These are phyloP conservation scores for Acanthurus lineatus DNA, from an alignment of 2,797 vertebrate genomes.

Conservation along the genomic window DNA sequence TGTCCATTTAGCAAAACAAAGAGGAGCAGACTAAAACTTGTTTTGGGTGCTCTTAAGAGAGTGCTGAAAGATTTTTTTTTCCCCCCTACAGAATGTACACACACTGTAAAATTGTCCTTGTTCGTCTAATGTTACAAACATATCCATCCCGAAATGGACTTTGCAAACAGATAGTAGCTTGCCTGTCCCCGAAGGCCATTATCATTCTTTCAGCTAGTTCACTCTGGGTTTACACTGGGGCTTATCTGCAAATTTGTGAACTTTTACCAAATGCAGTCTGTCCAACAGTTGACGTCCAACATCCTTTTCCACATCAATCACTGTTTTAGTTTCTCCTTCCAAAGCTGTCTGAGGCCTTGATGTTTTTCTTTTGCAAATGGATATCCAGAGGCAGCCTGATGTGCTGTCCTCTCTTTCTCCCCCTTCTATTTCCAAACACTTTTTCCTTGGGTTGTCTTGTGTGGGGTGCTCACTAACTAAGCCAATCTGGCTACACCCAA, in stretches of 20 bases:
- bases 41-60: constrained; percentile 47
- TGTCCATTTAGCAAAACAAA: constrained; percentile 57
- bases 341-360: constrained; percentile 80
- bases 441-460: constrained; percentile 81
- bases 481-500: constrained; percentile 82
- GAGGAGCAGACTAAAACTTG: constrained; percentile 47
- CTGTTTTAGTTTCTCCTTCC: constrained; percentile 81
- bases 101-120: constrained; percentile 44
- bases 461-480: constrained; percentile 80
- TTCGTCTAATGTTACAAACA: constrained; percentile 65
- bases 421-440: constrained; percentile 72
- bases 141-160: constrained; percentile 60
- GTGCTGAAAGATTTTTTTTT: constrained; percentile 43
- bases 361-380: constrained; percentile 77
- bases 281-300: constrained; percentile 75
- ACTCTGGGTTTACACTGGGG: constrained; percentile 70
- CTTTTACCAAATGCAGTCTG: constrained; percentile 80
- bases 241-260: constrained; percentile 83
- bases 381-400: constrained; percentile 81
- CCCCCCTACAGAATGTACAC: constrained; percentile 36
- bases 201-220: constrained; percentile 68
- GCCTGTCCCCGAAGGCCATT: constrained; percentile 62
- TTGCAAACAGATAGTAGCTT: constrained; percentile 64
- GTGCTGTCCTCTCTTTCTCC: constrained; percentile 69
- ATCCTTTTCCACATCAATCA: constrained; percentile 81